phyloP scores from a whole-genome alignment of 2,888 invertebrate species.

The Spicauda simplicius region DNA sequence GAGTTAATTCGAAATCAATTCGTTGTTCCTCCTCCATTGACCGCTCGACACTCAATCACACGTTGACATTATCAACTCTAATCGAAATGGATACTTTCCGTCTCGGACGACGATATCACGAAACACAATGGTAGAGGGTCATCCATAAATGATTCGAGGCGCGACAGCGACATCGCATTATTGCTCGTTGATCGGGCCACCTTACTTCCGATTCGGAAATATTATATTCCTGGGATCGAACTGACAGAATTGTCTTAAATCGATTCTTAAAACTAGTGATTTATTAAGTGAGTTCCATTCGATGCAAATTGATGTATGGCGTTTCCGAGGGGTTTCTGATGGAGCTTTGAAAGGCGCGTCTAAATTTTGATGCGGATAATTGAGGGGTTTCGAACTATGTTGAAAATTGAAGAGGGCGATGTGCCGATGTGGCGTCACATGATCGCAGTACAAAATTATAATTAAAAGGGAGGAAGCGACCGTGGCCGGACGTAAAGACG shows the following conservation, averaged over 20 bases:
- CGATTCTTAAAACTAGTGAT: constrained; percentile 65
- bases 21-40: constrained; percentile 72
- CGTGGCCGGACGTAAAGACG: constrained; percentile 69
- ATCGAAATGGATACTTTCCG: constrained; percentile 62
- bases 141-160: constrained; percentile 78
- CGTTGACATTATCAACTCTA: constrained; percentile 51
- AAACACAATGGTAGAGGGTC: constrained; percentile 50
- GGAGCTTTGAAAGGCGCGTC: not conserved
- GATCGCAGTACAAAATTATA: constrained; percentile 70
- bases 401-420: constrained; percentile 33
- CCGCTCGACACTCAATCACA: constrained; percentile 54
- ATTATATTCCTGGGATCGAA: constrained; percentile 75
- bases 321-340: constrained; percentile 1
- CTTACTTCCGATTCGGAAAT: constrained; percentile 85
- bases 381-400: constrained; percentile 32
- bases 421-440: constrained; percentile 43
- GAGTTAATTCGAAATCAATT: constrained; percentile 54
- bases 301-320: constrained; percentile 37
- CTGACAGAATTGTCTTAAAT: constrained; percentile 68
- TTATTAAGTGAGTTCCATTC: constrained; percentile 46
- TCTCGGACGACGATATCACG: constrained; percentile 39
- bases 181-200: constrained; percentile 76
- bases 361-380: constrained; percentile 39
- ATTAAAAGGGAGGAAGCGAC: constrained; percentile 77
- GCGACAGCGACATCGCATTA: constrained; percentile 80